These are phyloP conservation scores for Carettochelys insculpta DNA, from an alignment of 2,113 vertebrate species.

Conservation along the genomic window DNA sequence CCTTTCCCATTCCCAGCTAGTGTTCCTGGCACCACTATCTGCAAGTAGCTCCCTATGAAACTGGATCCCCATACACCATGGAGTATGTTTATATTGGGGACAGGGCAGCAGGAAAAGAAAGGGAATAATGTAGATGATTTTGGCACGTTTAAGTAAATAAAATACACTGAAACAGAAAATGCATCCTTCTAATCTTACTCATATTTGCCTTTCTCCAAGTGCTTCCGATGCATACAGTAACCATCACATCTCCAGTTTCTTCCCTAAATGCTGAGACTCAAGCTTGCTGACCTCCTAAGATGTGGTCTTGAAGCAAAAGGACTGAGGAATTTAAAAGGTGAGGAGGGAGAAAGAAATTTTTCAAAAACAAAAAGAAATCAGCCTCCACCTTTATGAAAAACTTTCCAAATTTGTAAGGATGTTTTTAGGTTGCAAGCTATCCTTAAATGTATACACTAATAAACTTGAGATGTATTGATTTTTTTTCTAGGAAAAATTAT, in stretches of 20 bases:
- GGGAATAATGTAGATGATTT: accelerated
- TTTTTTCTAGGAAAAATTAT: background rate
- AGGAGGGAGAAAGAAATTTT: background rate
- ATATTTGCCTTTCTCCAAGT: background rate
- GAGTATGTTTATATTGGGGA: background rate
- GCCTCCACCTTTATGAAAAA: background rate
- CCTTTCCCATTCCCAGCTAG: background rate
- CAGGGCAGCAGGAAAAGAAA: background rate
- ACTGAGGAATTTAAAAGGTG: accelerated
- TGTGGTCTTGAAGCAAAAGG: background rate
- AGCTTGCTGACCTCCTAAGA: background rate
- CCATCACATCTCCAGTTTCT: background rate
- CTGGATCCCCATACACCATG: background rate
- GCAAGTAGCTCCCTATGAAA: background rate
- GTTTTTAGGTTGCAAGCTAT: background rate
- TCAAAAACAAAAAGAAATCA: background rate
- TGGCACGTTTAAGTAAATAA: background rate
- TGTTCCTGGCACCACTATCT: background rate
- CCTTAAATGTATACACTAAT: background rate
- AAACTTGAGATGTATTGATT: background rate
- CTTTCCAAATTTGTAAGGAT: background rate
- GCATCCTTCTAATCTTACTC: background rate
- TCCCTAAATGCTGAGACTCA: background rate
- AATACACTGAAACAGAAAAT: background rate
- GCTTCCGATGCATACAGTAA: background rate